Conservation (phyloP, 1,140 invertebrate genomes). For the Zaprionus ornatus region DNA sequence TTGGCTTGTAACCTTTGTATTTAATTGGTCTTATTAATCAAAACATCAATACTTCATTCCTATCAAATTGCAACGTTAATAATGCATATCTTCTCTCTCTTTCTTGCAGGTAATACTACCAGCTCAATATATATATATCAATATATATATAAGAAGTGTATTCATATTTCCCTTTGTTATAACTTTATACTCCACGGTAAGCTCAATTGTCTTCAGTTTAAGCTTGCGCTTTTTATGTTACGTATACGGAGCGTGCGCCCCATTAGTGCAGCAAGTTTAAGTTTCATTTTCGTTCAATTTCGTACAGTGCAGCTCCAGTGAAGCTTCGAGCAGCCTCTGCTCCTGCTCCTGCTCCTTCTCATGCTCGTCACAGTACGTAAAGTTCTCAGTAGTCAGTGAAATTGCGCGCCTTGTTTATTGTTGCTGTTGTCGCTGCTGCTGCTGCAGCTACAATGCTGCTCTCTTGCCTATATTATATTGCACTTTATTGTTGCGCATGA, state of each 20-base stretch:
- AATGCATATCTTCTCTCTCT: neutral
- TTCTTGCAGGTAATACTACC: neutral
- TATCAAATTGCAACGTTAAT: neutral
- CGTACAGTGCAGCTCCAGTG: conserved; percentile 52
- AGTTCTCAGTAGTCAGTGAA: conserved; percentile 80
- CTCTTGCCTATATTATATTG: conserved; percentile 70
- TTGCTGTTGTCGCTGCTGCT: conserved; percentile 48
- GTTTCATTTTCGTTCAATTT: conserved; percentile 37
- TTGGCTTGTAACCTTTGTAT: no score
- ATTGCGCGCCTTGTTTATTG: conserved; percentile 77
- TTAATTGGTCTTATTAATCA: no score
- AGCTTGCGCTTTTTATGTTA: neutral
- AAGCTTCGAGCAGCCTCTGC: neutral
- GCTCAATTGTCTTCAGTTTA: neutral
- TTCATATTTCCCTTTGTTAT: neutral
- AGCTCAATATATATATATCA: neutral
- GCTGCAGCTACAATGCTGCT: conserved; percentile 35
- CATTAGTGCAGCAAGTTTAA: conserved; percentile 40
- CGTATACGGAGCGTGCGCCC: neutral
- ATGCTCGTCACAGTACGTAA: conserved; percentile 75
- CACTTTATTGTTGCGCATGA: conserved; percentile 69
- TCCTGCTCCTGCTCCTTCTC: neutral
- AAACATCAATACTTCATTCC: no score
- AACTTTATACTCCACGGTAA: neutral
- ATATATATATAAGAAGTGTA: neutral